phyloP scores from a whole-genome alignment of 2,113 vertebrate genomes.

The Ancistrus triradiatus region DNA sequence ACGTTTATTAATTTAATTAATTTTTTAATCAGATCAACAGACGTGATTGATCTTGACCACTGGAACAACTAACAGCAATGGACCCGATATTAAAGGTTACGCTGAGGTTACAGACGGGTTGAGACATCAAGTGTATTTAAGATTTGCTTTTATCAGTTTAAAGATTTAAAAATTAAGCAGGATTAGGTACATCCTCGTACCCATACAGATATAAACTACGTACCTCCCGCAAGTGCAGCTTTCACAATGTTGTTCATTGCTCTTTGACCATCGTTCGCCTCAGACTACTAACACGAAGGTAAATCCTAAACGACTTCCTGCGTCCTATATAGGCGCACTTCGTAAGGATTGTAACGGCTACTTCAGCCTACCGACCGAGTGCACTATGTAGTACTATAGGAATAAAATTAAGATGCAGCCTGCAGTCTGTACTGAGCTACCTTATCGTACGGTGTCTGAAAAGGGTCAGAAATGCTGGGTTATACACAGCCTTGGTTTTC shows the following conservation, averaged over 20 bases:
- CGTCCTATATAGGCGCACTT: neutral
- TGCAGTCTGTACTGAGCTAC: neutral
- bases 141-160: too few species aligned
- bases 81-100: too few species aligned
- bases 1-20: too few species aligned
- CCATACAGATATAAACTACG: neutral
- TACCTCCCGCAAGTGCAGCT: slow-evolving; percentile 37
- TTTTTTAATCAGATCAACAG: too few species aligned
- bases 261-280: neutral
- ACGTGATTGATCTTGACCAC: too few species aligned
- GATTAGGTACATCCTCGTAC: neutral
- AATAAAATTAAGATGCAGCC: neutral
- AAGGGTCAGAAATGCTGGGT: neutral
- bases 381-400: neutral
- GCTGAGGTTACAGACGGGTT: too few species aligned
- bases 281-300: neutral
- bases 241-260: slow-evolving; percentile 43
- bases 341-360: neutral
- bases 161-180: too few species aligned
- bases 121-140: too few species aligned
- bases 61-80: too few species aligned
- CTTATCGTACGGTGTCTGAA: neutral
- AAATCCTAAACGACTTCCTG: neutral
- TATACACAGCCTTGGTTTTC: neutral
- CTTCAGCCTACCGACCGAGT: too few species aligned